These are phyloP conservation scores for Mamestra brassicae DNA, from an alignment of 2,888 invertebrate genomes.

Conservation along the genomic window DNA sequence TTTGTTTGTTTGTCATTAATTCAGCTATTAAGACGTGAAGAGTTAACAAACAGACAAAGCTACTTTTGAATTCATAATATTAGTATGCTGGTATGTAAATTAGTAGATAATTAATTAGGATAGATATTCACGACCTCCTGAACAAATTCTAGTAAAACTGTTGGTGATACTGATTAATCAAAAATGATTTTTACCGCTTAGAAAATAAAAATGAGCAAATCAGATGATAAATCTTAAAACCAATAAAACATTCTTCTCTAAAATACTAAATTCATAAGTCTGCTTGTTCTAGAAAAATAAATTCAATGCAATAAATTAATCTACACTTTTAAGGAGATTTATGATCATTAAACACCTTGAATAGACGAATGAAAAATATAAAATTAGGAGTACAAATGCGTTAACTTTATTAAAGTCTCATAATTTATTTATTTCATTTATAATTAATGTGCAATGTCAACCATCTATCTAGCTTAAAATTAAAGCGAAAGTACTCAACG, in stretches of 20 bases:
- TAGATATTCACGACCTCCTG: neutral
- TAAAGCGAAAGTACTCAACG: too few relatives aligned
- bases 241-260: constrained; percentile 3
- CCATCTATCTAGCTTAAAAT: too few relatives aligned
- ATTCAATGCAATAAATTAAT: neutral
- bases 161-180: neutral
- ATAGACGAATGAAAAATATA: neutral
- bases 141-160: neutral
- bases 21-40: too few relatives aligned
- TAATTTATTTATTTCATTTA: neutral
- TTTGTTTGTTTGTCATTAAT: too few relatives aligned
- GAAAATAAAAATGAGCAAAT: neutral
- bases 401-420: neutral
- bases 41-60: too few relatives aligned
- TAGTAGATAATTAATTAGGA: too few relatives aligned
- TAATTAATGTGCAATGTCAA: neutral
- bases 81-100: too few relatives aligned
- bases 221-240: neutral
- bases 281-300: neutral
- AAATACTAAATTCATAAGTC: neutral
- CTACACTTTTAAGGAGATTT: neutral
- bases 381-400: neutral
- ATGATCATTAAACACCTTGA: neutral
- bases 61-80: too few relatives aligned
- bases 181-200: too few relatives aligned